phyloP scores from a whole-genome alignment of 2,797 vertebrate species.

The Halcyon leucocephala region DNA sequence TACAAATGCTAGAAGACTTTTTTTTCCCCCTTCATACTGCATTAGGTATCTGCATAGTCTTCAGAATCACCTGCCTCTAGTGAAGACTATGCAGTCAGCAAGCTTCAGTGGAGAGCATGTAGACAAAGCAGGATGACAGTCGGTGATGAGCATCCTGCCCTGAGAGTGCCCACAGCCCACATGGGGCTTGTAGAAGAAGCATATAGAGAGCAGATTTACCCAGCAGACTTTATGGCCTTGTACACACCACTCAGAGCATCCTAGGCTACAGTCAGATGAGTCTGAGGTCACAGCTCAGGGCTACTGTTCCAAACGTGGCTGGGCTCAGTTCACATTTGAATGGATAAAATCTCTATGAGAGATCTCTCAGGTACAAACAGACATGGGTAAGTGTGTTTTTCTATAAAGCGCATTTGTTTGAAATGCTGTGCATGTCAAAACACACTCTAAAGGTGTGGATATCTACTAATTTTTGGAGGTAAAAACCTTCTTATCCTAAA shows the following conservation, averaged over 20 bases:
- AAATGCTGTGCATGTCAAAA: not conserved
- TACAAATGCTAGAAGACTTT: not conserved
- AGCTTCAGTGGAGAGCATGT: fast-evolving
- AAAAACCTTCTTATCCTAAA: slow-evolving; percentile 43
- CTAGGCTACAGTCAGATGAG: not conserved
- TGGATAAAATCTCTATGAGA: not conserved
- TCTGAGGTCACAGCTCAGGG: not conserved
- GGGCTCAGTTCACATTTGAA: not conserved
- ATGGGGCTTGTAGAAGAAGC: not conserved
- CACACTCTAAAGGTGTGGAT: not conserved
- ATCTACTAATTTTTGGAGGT: slow-evolving; percentile 49
- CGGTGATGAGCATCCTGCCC: not conserved
- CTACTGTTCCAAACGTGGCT: fast-evolving
- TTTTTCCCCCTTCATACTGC: not conserved
- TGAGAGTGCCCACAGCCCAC: not conserved
- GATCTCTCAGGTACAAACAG: not conserved
- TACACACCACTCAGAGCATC: fast-evolving
- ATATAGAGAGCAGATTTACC: not conserved
- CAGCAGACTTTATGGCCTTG: not conserved
- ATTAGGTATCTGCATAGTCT: not conserved
- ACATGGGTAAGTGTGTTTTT: not conserved
- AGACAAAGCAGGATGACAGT: not conserved
- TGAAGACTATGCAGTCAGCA: not conserved
- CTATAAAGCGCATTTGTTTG: not conserved
- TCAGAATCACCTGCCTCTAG: not conserved